Evolutionary conservation across 2,888 invertebrate genomes (phyloP).

Genomic region (Eugnorisma glareosa): DNA sequence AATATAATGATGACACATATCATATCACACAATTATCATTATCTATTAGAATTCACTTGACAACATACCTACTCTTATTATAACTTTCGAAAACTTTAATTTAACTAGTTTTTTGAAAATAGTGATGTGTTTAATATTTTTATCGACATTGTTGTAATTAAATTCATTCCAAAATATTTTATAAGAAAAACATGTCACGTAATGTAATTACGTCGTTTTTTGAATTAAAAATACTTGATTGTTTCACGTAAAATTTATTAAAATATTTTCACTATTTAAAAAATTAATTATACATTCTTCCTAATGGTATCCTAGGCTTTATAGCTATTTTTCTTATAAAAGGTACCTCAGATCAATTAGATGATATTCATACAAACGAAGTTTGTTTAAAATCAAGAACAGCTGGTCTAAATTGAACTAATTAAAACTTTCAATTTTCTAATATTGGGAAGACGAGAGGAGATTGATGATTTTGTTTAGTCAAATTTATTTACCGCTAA

Average conservation of each 20-base stretch:
- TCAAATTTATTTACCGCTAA: not conserved
- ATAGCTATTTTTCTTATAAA: slow-evolving; percentile 5
- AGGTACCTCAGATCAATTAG: not conserved
- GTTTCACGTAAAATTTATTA: no score
- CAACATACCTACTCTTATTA: slow-evolving; percentile 36
- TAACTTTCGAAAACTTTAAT: slow-evolving; percentile 53
- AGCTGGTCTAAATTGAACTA: no score
- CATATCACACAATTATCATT: no score
- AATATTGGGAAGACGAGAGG: not conserved
- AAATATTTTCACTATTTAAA: no score
- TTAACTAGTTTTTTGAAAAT: slow-evolving; percentile 13
- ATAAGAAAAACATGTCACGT: no score
- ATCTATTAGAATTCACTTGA: slow-evolving; percentile 44
- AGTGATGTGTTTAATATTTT: slow-evolving; percentile 14
- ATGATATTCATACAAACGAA: not conserved
- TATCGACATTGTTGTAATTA: slow-evolving; percentile 31
- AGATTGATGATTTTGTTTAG: not conserved
- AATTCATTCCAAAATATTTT: no score
- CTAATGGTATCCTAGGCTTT: not conserved
- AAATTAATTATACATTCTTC: no score
- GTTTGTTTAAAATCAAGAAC: not conserved
- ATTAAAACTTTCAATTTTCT: no score
- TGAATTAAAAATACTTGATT: no score
- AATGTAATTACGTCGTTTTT: no score
- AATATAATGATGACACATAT: slow-evolving; percentile 24